Base-by-base conservation (phyloP, 2,888 invertebrate species). In the Synergus umbraculus region DNA sequence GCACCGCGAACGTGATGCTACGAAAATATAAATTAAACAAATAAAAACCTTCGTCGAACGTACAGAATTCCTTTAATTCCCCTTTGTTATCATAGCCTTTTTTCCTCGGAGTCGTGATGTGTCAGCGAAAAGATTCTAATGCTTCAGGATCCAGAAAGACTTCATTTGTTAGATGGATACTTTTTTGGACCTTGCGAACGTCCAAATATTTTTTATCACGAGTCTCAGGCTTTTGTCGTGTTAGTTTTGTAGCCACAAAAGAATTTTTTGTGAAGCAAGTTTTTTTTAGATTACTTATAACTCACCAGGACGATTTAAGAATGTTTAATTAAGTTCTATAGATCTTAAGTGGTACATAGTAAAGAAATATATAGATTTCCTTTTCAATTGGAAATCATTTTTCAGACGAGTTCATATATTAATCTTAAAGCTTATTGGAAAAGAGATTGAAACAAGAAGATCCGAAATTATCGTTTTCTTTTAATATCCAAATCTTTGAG, bases 21-120 rank as follows among this genome's bases (percentile, higher is more conserved):
- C 73, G 49, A 73, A 73, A 73, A 73, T 73, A 73, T 73, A 73
- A 73, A 73, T 73, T 73, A 73, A 73, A 49, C 73, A 73, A 73
- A 73, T 73, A 73, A 73, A 73, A 73, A 73, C 49, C 73, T 54
- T 73, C 73, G 54, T 49, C 69, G 49, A 37, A 54, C 54, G 37
- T 54, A 58, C 10, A 73, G 73, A 73, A 73, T 73, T 73, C 54
- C 73, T 73, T 54, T 73, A 73, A 73, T 73, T 73, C 73, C 54
- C 73, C 73, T 73, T 73, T 73, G 73, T 73, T 73, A 73, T 73
- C 73, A 8, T 49, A 29, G 15, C 46, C 15, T 46, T 46, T 46
- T 73, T 73, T n/a, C 69, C 15, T 29, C 15, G n/a, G 9, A 13
- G 13, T 22, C 69, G 46, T 29, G 29, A 73, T 73, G 73, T 73